These are phyloP conservation scores for Myocastor coypus DNA, from an alignment of 2,113 vertebrate species.

Conservation along the genomic window DNA sequence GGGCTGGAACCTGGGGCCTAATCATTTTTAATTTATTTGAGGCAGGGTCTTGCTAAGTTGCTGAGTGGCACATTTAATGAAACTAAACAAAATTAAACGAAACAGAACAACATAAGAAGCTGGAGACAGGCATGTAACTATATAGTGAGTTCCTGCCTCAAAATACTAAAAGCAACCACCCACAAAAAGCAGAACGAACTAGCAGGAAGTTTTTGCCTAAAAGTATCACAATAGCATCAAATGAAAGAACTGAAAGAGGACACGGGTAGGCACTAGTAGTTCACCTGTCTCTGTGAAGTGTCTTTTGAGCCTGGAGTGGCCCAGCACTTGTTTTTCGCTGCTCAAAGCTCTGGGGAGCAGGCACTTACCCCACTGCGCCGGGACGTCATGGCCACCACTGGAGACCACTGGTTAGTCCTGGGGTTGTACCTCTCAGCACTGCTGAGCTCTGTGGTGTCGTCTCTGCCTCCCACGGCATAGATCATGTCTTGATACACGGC, in stretches of 20 bases:
- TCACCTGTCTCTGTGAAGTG: neutral
- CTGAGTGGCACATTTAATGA: neutral
- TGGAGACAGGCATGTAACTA: neutral
- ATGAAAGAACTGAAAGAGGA: neutral
- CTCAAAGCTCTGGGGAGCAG: neutral
- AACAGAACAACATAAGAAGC: no score
- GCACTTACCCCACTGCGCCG: conserved; percentile 95
- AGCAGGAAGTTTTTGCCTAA: neutral
- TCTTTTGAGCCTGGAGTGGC: neutral
- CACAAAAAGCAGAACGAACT: neutral
- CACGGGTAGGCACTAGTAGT: neutral
- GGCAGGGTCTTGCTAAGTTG: neutral
- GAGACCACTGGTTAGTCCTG: conserved; percentile 98
- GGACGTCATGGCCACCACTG: conserved; percentile 99
- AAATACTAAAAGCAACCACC: neutral
- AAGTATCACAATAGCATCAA: neutral
- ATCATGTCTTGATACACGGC: conserved; percentile 99
- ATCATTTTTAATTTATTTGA: neutral
- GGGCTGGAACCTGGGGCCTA: neutral
- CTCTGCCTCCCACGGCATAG: conserved; percentile 97
- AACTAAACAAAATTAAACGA: neutral
- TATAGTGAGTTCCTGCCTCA: neutral
- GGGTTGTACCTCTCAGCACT: conserved; percentile 98
- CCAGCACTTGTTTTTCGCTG: neutral
- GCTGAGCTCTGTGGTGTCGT: conserved; percentile 98